These are phyloP conservation scores for Malachius bipustulatus DNA, from an alignment of 2,888 invertebrate species.

Conservation along the genomic window DNA sequence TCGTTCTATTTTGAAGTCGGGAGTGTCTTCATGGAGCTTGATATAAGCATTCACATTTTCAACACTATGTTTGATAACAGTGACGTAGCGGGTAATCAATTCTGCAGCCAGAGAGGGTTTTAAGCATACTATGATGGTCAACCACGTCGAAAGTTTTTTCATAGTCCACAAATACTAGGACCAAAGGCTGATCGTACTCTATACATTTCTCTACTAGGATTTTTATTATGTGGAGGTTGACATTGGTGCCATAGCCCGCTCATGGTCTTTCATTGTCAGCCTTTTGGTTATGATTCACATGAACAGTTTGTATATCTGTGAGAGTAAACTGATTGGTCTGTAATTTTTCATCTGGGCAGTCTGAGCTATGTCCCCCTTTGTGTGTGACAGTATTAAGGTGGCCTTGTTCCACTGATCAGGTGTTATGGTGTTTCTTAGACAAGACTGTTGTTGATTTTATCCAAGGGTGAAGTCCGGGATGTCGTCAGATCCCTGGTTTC, in stretches of 20 bases:
- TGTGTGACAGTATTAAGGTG: too few relatives aligned
- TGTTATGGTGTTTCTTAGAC: too few relatives aligned
- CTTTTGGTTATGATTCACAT: constrained; percentile 15
- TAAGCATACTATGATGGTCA: constrained; percentile 5
- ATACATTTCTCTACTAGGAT: constrained; percentile 15
- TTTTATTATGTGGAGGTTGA: constrained; percentile 15
- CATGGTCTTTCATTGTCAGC: constrained; percentile 14
- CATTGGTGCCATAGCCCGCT: constrained; percentile 14
- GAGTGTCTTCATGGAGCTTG: constrained; percentile 11
- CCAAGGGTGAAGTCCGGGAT: too few relatives aligned
- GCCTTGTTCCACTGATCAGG: too few relatives aligned
- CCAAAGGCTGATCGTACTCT: constrained; percentile 13
- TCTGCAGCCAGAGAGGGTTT: constrained; percentile 6
- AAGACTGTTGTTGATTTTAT: too few relatives aligned
- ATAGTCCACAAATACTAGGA: constrained; percentile 7
- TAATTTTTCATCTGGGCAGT: too few relatives aligned
- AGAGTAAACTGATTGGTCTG: too few relatives aligned
- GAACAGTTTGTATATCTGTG: too few relatives aligned
- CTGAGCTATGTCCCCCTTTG: too few relatives aligned
- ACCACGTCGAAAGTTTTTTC: constrained; percentile 8
- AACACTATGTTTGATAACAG: constrained; percentile 7
- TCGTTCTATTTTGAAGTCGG: constrained; percentile 7
- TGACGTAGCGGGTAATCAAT: constrained; percentile 7
- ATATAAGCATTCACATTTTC: constrained; percentile 6
- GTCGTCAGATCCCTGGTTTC: too few relatives aligned